phyloP scores from a whole-genome alignment of 64 coral and sea anemone species.

The Cladopsammia gracilis region DNA sequence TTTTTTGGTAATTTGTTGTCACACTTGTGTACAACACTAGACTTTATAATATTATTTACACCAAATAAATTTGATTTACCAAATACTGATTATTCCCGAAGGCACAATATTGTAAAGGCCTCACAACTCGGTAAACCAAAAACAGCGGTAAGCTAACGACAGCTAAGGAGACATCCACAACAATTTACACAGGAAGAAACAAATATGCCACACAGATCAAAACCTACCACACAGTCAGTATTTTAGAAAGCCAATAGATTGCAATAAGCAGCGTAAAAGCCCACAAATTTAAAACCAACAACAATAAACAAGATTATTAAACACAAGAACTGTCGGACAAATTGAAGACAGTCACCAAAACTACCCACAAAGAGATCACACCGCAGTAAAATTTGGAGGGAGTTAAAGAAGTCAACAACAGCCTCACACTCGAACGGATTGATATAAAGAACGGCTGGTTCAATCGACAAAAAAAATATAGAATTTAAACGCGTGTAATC shows the following conservation, averaged over 20 bases:
- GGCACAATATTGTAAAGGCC: too few relatives aligned
- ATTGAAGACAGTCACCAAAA: background rate
- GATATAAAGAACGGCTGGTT: background rate
- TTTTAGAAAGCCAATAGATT: background rate
- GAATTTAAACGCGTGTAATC: background rate
- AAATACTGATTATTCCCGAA: too few relatives aligned
- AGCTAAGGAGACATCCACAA: too few relatives aligned
- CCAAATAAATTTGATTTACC: too few relatives aligned
- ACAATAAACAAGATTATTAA: background rate
- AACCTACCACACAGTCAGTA: background rate
- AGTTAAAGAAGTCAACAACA: background rate
- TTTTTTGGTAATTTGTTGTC: too few relatives aligned
- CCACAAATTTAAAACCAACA: background rate
- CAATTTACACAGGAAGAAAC: background rate
- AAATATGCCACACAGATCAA: background rate
- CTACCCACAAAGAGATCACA: background rate
- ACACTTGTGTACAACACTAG: too few relatives aligned
- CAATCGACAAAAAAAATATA: background rate
- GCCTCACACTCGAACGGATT: background rate
- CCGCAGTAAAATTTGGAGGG: background rate
- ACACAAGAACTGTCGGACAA: background rate
- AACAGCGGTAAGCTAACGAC: too few relatives aligned
- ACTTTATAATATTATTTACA: too few relatives aligned
- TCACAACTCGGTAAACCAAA: too few relatives aligned
- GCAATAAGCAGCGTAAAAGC: background rate